A percentile compares a stretch with the other conserved stretches of the same genome.
These are phyloP conservation scores for Galendromus occidentalis DNA, from an alignment of 1,140 invertebrate genomes.

Conservation along the genomic window DNA sequence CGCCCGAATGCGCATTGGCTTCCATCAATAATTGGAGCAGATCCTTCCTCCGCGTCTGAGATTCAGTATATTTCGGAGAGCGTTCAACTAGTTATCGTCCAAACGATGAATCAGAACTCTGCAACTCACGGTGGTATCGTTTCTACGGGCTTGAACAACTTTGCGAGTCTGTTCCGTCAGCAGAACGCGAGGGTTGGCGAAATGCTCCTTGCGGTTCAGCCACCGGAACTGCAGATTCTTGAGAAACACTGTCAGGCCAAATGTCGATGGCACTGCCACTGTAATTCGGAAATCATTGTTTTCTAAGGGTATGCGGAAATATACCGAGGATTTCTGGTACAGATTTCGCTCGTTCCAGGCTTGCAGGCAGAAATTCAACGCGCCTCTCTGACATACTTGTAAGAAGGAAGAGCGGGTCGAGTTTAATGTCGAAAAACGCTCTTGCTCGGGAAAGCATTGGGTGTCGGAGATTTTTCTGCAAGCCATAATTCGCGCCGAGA, in stretches of 20 bases:
- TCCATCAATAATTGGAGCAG: constrained; percentile 16
- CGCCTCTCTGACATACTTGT: neutral
- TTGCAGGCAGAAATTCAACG: neutral
- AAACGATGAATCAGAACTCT: neutral
- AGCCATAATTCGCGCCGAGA: neutral
- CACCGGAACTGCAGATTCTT: neutral
- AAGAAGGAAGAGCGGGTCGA: neutral
- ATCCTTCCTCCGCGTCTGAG: constrained; percentile 12
- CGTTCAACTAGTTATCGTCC: neutral
- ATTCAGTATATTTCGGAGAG: neutral
- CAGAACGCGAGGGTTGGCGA: neutral
- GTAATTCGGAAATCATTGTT: neutral
- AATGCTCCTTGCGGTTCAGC: neutral
- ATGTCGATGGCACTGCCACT: neutral
- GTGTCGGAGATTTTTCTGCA: neutral
- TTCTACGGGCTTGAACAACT: neutral
- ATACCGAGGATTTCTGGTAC: neutral
- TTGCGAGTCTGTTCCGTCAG: neutral
- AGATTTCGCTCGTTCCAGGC: neutral
- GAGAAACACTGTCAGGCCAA: neutral
- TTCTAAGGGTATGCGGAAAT: neutral
- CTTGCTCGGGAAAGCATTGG: neutral
- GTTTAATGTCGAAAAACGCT: neutral
- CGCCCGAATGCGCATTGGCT: neutral
- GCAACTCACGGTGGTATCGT: neutral